Conservation (phyloP, 2,888 invertebrate genomes). For the Tetrapedia diversipes region DNA sequence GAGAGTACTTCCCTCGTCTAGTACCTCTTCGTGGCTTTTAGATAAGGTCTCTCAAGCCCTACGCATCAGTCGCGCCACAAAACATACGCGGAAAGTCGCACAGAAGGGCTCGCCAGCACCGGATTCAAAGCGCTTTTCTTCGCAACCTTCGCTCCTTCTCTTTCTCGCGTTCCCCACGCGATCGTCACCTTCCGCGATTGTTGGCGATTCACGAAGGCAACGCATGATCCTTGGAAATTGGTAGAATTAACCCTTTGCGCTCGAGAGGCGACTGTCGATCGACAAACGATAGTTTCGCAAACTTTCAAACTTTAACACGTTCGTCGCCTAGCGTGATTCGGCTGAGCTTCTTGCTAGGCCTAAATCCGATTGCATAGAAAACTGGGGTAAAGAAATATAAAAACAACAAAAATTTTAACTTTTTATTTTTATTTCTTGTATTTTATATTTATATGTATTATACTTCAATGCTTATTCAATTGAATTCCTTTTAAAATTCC, state of each 20-base stretch:
- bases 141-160: slow-evolving; percentile 1
- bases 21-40: slow-evolving; percentile 70
- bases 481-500: too few relatives aligned
- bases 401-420: too few relatives aligned
- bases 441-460: too few relatives aligned
- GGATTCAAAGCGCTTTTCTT: slow-evolving; percentile 12
- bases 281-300: too few relatives aligned
- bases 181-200: not conserved
- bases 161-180: not conserved
- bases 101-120: slow-evolving; percentile 22
- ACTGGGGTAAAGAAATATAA: too few relatives aligned
- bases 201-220: not conserved
- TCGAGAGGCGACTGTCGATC: too few relatives aligned
- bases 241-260: not conserved
- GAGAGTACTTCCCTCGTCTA: slow-evolving; percentile 69
- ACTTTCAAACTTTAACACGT: too few relatives aligned
- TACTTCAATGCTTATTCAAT: too few relatives aligned
- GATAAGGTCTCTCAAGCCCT: slow-evolving; percentile 71
- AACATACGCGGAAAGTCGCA: slow-evolving; percentile 57
- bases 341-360: too few relatives aligned
- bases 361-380: too few relatives aligned
- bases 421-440: too few relatives aligned
- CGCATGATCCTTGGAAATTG: not conserved
- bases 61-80: slow-evolving; percentile 59
- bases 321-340: too few relatives aligned